These are phyloP conservation scores for Pao palembangensis DNA, from an alignment of 2,113 vertebrate species.

Conservation along the genomic window DNA sequence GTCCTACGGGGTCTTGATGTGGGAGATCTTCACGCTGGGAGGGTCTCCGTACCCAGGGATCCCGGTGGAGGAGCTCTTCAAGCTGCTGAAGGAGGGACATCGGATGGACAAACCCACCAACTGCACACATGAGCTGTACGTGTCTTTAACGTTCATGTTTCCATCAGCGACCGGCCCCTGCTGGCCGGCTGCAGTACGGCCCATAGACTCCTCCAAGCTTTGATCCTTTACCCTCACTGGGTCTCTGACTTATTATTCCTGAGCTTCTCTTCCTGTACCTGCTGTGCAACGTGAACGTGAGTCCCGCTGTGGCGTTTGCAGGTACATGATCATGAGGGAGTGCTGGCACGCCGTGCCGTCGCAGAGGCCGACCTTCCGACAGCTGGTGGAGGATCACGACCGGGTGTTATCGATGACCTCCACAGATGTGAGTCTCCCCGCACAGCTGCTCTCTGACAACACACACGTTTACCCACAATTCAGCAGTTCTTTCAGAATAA, in stretches of 20 bases:
- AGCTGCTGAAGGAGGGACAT: slow-evolving; percentile 96
- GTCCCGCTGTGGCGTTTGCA: slow-evolving; percentile 49
- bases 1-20: slow-evolving; percentile 96
- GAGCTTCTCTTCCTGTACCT: too few species aligned
- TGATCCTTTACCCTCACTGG: neutral
- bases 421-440: slow-evolving; percentile 82
- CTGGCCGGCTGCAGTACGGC: neutral
- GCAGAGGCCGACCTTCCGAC: slow-evolving; percentile 95
- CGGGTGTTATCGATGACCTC: slow-evolving; percentile 89
- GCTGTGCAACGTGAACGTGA: too few species aligned
- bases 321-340: slow-evolving; percentile 98
- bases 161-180: slow-evolving; percentile 4
- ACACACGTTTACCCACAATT: neutral
- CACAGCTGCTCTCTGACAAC: slow-evolving; percentile 4
- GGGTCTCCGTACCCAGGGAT: slow-evolving; percentile 95
- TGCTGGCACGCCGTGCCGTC: slow-evolving; percentile 95
- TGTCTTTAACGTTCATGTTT: neutral
- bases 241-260: neutral
- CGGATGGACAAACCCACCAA: slow-evolving; percentile 98
- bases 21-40: slow-evolving; percentile 98
- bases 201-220: too few species aligned
- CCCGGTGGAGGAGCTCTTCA: slow-evolving; percentile 97
- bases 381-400: slow-evolving; percentile 95
- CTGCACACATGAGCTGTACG: slow-evolving; percentile 94
- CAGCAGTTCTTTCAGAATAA: too few species aligned